phyloP scores from a whole-genome alignment of 2,113 vertebrate species.

The Laticauda laticaudata region DNA sequence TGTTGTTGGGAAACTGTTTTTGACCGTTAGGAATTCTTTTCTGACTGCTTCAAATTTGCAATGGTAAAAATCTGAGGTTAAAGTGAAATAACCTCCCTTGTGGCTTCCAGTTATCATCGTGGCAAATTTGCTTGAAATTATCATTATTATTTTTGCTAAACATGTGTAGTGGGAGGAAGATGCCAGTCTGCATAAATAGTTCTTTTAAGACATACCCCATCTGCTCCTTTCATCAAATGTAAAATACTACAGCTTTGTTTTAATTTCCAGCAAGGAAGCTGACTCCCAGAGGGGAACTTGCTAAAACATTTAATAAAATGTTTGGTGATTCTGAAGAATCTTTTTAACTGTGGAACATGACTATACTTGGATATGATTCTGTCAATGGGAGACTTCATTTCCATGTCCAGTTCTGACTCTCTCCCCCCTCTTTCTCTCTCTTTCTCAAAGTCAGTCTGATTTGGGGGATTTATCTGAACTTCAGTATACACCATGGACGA shows the following conservation, averaged over 20 bases:
- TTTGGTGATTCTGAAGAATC: constrained; percentile 32
- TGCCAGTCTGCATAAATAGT: background rate
- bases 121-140: background rate
- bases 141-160: background rate
- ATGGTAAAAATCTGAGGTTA: constrained; percentile 40
- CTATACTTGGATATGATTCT: background rate
- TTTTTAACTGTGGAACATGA: constrained; percentile 51
- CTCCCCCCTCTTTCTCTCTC: constrained; percentile 10
- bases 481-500: constrained; percentile 84
- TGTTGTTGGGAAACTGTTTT: constrained; percentile 21
- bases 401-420: constrained; percentile 10
- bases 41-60: constrained; percentile 13
- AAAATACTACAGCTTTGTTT: constrained; percentile 47
- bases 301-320: constrained; percentile 50
- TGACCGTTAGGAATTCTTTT: constrained; percentile 33
- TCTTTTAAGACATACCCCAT: background rate
- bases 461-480: constrained; percentile 40
- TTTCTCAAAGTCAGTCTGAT: constrained; percentile 44
- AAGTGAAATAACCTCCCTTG: constrained; percentile 15
- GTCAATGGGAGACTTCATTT: background rate
- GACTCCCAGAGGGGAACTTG: background rate
- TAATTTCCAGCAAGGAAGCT: constrained; percentile 53
- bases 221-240: constrained; percentile 37
- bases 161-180: background rate
- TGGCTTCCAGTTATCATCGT: background rate